A percentile compares a stretch with the other conserved stretches of the same genome.
These are phyloP conservation scores for Pelodiscus sinensis DNA, from an alignment of 2,113 vertebrate genomes.

Conservation along the genomic window DNA sequence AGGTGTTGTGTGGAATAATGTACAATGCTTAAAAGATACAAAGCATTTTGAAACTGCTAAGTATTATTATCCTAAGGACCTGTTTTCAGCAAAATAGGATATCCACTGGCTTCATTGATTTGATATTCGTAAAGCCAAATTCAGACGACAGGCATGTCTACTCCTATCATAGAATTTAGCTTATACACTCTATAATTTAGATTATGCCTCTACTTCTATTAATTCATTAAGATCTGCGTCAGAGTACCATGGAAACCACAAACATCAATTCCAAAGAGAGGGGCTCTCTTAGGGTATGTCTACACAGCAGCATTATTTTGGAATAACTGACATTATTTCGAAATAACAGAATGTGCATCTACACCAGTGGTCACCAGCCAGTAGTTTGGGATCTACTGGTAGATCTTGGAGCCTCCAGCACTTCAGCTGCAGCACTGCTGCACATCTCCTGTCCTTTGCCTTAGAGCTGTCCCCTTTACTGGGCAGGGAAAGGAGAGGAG, in stretches of 20 bases:
- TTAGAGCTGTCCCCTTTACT: too few relatives aligned
- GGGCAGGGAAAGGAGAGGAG: too few relatives aligned
- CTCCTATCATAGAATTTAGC: background rate
- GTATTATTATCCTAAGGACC: conserved; percentile 59
- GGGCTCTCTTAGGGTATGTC: background rate
- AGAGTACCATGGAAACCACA: background rate
- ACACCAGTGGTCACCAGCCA: too few relatives aligned
- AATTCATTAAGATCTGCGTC: conserved; percentile 8
- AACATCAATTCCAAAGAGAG: background rate
- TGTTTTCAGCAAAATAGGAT: conserved; percentile 17
- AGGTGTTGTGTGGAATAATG: conserved; percentile 69
- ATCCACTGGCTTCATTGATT: conserved; percentile 40
- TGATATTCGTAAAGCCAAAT: conserved; percentile 21
- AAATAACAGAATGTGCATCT: too few relatives aligned
- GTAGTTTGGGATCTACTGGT: too few relatives aligned
- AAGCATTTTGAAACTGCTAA: conserved; percentile 23
- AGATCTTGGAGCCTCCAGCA: too few relatives aligned
- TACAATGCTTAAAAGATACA: conserved; percentile 58
- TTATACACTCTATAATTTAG: background rate
- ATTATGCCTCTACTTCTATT: conserved; percentile 6
- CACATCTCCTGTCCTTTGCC: too few relatives aligned
- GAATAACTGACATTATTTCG: too few relatives aligned
- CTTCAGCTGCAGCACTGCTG: too few relatives aligned
- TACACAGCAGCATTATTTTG: too few relatives aligned
- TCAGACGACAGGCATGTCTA: conserved; percentile 39